phyloP scores from a whole-genome alignment of 2,113 vertebrate genomes.

The Cacatua alba region DNA sequence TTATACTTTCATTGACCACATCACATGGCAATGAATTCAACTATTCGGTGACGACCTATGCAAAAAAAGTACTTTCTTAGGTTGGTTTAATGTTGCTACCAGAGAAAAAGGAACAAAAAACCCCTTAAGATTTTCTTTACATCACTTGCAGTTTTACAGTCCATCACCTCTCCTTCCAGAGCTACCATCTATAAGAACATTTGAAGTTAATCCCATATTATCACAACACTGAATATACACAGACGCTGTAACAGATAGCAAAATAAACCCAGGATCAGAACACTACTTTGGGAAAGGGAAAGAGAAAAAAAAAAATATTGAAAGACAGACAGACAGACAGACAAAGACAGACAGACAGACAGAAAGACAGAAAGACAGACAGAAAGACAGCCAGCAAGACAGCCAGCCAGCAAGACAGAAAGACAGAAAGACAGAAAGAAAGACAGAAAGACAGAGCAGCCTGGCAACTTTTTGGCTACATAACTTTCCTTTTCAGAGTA shows the following conservation, averaged over 20 bases:
- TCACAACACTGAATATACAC: background rate
- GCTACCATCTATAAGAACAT: background rate
- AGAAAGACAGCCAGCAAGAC: too few relatives aligned
- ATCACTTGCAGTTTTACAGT: background rate
- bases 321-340: background rate
- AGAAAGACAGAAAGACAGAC: background rate
- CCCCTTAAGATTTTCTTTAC: rapidly evolving
- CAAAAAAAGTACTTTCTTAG: background rate
- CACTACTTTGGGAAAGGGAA: background rate
- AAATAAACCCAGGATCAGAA: background rate
- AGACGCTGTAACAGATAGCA: background rate
- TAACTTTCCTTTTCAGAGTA: background rate
- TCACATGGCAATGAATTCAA: background rate
- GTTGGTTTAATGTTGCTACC: background rate
- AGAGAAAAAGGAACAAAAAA: background rate
- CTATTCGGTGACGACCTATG: background rate
- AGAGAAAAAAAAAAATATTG: background rate
- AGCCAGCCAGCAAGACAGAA: too few relatives aligned
- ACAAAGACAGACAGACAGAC: too few relatives aligned
- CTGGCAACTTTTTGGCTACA: background rate
- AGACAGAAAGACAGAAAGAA: too few relatives aligned
- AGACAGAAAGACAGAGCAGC: background rate
- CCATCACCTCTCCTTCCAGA: background rate
- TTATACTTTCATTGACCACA: background rate
- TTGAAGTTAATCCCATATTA: background rate